These are phyloP conservation scores for Azorinus chamasolen DNA, from an alignment of 2,888 invertebrate genomes.

Conservation along the genomic window DNA sequence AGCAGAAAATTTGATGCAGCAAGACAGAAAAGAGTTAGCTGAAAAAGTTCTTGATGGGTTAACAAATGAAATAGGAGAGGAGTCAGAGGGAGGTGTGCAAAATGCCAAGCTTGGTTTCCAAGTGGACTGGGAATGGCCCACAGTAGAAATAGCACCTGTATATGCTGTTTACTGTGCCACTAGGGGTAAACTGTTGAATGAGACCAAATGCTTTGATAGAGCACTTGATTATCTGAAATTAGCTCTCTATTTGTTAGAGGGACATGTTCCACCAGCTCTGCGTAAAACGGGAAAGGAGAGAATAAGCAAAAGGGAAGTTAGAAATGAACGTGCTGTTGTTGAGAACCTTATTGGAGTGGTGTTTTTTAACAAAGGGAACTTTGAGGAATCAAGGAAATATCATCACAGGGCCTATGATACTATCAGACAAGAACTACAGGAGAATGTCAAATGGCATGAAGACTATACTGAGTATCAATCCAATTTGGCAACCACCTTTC, in stretches of 20 bases:
- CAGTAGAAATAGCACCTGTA: conserved; percentile 16
- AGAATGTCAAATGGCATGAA: too few relatives aligned
- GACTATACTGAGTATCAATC: conserved; percentile 22
- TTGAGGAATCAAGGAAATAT: conserved; percentile 5
- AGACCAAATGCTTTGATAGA: too few relatives aligned
- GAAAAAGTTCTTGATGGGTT: conserved; percentile 10
- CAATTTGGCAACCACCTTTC: conserved; percentile 38
- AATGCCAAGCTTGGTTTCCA: conserved; percentile 10
- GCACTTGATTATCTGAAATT: too few relatives aligned
- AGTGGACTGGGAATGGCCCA: conserved; percentile 5
- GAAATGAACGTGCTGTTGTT: conserved; percentile 10
- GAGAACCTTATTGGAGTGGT: conserved; percentile 28
- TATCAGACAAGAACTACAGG: background rate
- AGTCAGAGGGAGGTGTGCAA: conserved; percentile 9
- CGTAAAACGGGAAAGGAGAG: too few relatives aligned
- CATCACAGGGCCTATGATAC: conserved; percentile 25
- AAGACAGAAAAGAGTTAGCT: conserved; percentile 18
- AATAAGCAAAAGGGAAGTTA: too few relatives aligned
- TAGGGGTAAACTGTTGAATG: conserved; percentile 2
- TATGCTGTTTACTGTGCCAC: conserved; percentile 12
- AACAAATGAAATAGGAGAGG: background rate
- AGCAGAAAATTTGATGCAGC: conserved; percentile 22
- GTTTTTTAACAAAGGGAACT: conserved; percentile 17
- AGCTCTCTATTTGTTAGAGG: too few relatives aligned
- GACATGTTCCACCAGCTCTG: too few relatives aligned